Conservation (phyloP, 2,113 vertebrate genomes). For the Damaliscus lunatus region DNA sequence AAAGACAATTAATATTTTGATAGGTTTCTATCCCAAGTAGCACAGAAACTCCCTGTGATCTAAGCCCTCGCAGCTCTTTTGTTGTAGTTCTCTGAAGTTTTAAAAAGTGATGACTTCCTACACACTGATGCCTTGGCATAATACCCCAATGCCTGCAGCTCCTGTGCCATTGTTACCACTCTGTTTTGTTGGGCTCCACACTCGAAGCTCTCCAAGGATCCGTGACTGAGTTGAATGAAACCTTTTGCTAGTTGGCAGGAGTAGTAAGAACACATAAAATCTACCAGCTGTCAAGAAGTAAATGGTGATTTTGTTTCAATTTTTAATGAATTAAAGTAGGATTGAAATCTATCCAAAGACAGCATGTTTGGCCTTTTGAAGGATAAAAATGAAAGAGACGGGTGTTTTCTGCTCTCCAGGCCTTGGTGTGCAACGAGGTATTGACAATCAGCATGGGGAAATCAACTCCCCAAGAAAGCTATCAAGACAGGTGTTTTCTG, state of each 20-base stretch:
- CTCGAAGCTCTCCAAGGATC: slow-evolving; percentile 78
- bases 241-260: slow-evolving; percentile 80
- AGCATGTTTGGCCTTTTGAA: slow-evolving; percentile 91
- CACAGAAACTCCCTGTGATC: background rate
- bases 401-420: slow-evolving; percentile 81
- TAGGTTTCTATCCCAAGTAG: background rate
- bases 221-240: slow-evolving; percentile 85
- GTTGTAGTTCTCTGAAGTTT: slow-evolving; percentile 52
- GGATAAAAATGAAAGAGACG: slow-evolving; percentile 82
- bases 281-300: slow-evolving; percentile 89
- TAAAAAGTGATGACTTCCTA: slow-evolving; percentile 74
- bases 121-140: slow-evolving; percentile 70
- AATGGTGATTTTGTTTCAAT: slow-evolving; percentile 92
- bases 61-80: background rate
- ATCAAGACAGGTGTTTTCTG: slow-evolving; percentile 77
- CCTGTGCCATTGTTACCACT: slow-evolving; percentile 76
- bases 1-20: background rate
- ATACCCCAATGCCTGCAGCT: slow-evolving; percentile 75
- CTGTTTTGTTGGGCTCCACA: slow-evolving; percentile 80
- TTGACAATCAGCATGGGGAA: slow-evolving; percentile 71
- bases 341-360: slow-evolving; percentile 90
- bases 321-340: slow-evolving; percentile 87
- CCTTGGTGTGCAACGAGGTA: slow-evolving; percentile 80
- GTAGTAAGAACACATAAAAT: slow-evolving; percentile 84
- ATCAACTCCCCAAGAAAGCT: background rate